Percentiles rank a stretch among this genome's conserved stretches.
These are phyloP conservation scores for Morpho achilles DNA, from an alignment of 2,888 invertebrate genomes.

Conservation along the genomic window DNA sequence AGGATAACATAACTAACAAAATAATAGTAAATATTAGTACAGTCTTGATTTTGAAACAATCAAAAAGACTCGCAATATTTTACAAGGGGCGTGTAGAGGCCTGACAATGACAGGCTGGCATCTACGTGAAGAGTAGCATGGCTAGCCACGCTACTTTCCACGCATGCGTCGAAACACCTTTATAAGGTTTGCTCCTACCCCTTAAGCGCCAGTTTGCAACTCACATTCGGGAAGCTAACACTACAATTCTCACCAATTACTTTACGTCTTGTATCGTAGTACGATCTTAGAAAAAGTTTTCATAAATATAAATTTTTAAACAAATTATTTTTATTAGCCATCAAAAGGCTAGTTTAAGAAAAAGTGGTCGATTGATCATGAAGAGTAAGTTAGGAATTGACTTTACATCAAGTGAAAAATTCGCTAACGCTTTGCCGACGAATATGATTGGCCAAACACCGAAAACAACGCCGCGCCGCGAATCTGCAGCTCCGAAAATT, in stretches of 20 bases:
- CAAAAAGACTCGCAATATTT: not conserved
- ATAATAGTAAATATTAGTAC: not conserved
- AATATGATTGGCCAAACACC: slow-evolving; percentile 44
- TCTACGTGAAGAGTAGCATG: slow-evolving; percentile 45
- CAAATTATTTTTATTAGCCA: slow-evolving; percentile 17
- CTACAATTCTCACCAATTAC: slow-evolving; percentile 33
- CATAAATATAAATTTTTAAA: slow-evolving; percentile 35
- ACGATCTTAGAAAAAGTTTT: slow-evolving; percentile 56
- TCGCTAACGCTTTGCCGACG: slow-evolving; percentile 50
- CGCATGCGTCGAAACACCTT: slow-evolving; percentile 55
- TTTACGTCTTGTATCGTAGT: slow-evolving; percentile 30
- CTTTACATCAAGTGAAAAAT: slow-evolving; percentile 55
- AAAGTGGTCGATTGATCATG: slow-evolving; percentile 49
- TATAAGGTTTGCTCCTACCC: slow-evolving; percentile 45
- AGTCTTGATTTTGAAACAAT: not conserved
- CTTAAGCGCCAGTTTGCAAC: slow-evolving; percentile 51
- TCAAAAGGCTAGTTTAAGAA: slow-evolving; percentile 30
- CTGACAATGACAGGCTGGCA: slow-evolving; percentile 34
- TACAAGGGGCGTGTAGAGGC: slow-evolving; percentile 18
- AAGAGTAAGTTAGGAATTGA: slow-evolving; percentile 61
- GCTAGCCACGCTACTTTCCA: slow-evolving; percentile 27
- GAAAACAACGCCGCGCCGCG: slow-evolving; percentile 46
- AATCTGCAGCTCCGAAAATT: slow-evolving; percentile 64
- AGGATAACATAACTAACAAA: not conserved
- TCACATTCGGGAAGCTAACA: slow-evolving; percentile 40